Percentiles rank a stretch among this genome's conserved stretches.
These are phyloP conservation scores for Nematopogon swammerdamellus DNA, from an alignment of 2,888 invertebrate genomes.

Conservation along the genomic window DNA sequence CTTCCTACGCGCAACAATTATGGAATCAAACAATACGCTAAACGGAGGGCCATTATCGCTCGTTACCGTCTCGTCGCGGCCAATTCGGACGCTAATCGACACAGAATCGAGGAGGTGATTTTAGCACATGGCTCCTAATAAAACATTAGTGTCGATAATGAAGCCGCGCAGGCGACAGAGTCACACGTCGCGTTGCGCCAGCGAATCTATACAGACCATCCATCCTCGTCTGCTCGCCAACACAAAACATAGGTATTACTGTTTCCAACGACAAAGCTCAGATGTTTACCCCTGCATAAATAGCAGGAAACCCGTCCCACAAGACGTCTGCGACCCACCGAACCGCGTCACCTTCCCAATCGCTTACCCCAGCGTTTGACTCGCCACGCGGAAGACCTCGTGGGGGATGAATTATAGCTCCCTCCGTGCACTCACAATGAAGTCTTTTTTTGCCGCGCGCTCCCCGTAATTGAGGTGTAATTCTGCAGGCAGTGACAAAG, in stretches of 20 bases:
- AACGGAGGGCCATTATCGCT: slow-evolving; percentile 38
- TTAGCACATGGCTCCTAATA: slow-evolving; percentile 45
- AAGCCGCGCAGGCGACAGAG: too few species aligned
- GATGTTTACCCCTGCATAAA: too few species aligned
- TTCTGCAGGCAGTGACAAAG: slow-evolving; percentile 33
- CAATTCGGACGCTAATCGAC: slow-evolving; percentile 36
- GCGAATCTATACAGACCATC: too few species aligned
- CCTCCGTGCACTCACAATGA: slow-evolving; percentile 31
- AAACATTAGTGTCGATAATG: slow-evolving; percentile 7
- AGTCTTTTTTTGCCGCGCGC: slow-evolving; percentile 24
- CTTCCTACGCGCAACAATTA: slow-evolving; percentile 35
- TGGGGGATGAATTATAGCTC: slow-evolving; percentile 34
- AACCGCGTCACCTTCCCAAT: too few species aligned
- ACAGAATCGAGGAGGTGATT: slow-evolving; percentile 27
- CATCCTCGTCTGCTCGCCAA: too few species aligned
- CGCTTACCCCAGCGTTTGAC: neutral
- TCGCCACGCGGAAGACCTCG: slow-evolving; percentile 31
- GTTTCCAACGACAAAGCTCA: too few species aligned
- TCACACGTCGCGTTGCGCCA: too few species aligned
- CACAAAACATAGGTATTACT: too few species aligned
- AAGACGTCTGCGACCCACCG: too few species aligned
- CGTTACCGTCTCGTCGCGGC: slow-evolving; percentile 32
- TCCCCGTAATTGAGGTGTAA: slow-evolving; percentile 43
- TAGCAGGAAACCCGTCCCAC: too few species aligned
- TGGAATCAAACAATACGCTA: slow-evolving; percentile 35